Base-by-base conservation (phyloP, 2,113 vertebrate species). In the Poicephalus meyeri region DNA sequence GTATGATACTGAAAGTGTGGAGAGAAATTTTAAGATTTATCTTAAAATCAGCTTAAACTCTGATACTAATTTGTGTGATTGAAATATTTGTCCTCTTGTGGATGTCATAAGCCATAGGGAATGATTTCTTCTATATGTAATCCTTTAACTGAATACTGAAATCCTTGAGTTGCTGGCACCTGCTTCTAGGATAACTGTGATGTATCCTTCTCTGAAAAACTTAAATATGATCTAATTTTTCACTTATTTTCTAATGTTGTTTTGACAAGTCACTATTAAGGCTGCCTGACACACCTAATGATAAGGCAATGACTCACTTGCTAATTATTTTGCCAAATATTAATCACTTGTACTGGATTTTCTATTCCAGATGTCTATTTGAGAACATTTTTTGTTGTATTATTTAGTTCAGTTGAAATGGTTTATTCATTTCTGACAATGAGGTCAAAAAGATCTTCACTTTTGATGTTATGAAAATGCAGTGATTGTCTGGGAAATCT, bases 281-380 rank as follows among this genome's bases (percentile, higher is more conserved):
- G 14, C 28, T 92, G 77, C 64, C 46, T 95, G 80, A 95, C 55
- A 86, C 33, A 78, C 78, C 87, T 92, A 73, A 86, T 66, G 41
- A 63, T 66, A 80, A 70, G 72, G 46, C 9, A 29, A 80, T 91
- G 91, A 96, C n/a, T 96, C 91, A 95, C 60, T 79, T 89, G 89
- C 42, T 92, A 91, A 91, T 89, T 94, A 74, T 87, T 95, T 96
- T 91, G 23, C 42, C 8, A 81, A 85, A 91, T 95, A 94, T 84
- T 95, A 94, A 94, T 93, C 33, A 74, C 60, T 94, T 84, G 31
- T 50, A 66, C 77, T 70, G 55, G 74, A 42, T 93, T 91, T 84
- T 66, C 20, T 58, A 79, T 81, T 91, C 56, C 13, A 2, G 1
- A 42, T 21, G 6, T 71, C 46, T 66, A 37, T 89, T 73, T 58